Percentiles rank a stretch among this genome's conserved stretches.
These are phyloP conservation scores for Python bivittatus DNA, from an alignment of 2,113 vertebrate species.

Conservation along the genomic window DNA sequence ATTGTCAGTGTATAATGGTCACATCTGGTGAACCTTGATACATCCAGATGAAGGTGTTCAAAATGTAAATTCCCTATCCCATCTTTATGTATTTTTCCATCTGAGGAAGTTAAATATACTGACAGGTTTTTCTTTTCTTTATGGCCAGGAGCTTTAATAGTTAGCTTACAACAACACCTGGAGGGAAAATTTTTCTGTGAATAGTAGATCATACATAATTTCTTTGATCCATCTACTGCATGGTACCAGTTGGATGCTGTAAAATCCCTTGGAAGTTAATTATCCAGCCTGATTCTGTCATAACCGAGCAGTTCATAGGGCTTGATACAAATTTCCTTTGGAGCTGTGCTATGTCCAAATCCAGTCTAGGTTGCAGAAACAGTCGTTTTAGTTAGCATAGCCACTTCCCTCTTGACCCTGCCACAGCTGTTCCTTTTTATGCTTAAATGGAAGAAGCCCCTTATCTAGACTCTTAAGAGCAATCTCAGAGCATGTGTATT, in stretches of 20 bases:
- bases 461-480: neutral
- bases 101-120: neutral
- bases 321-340: neutral
- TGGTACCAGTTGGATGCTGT: neutral
- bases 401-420: neutral
- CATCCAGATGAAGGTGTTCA: neutral
- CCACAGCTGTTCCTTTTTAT: neutral
- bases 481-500: neutral
- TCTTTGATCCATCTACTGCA: neutral
- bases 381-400: neutral
- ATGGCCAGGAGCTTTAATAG: neutral
- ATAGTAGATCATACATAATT: neutral
- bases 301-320: neutral
- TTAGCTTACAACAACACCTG: neutral
- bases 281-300: neutral
- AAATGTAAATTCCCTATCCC: neutral
- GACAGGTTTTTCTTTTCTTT: neutral
- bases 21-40: neutral
- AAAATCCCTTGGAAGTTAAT: neutral
- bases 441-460: neutral
- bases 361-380: neutral
- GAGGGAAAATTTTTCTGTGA: neutral
- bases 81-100: neutral
- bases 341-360: neutral
- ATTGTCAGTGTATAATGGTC: neutral